A percentile compares a stretch with the other conserved stretches of the same genome.
Evolutionary conservation across 1,140 invertebrate species (phyloP).

Genomic region (Eupristina koningsbergeri): DNA sequence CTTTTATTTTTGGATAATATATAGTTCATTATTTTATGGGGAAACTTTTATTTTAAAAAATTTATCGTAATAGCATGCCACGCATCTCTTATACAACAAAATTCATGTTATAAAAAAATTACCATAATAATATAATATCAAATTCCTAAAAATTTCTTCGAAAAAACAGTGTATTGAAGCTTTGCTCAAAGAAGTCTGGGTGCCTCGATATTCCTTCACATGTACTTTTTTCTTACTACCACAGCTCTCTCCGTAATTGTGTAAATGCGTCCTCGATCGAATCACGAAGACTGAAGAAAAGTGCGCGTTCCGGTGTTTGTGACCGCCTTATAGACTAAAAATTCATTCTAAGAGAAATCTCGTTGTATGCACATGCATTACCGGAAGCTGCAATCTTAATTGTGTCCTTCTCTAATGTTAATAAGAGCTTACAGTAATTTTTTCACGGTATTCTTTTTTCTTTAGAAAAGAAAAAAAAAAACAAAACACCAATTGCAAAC

Average conservation of each 20-base stretch:
- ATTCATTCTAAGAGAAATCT: slow-evolving; percentile 20
- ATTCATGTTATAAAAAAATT: too few relatives aligned
- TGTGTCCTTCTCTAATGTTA: neutral
- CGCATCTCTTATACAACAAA: too few relatives aligned
- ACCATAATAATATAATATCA: too few relatives aligned
- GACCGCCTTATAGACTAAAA: neutral
- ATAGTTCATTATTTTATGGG: too few relatives aligned
- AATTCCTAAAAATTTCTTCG: too few relatives aligned
- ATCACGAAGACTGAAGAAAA: slow-evolving; percentile 25
- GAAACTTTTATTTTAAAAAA: too few relatives aligned
- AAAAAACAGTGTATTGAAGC: neutral
- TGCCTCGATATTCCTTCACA: neutral
- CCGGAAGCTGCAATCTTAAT: neutral
- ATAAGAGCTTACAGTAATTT: neutral
- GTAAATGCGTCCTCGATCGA: slow-evolving; percentile 22
- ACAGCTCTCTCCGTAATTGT: neutral
- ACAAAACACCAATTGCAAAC: too few relatives aligned
- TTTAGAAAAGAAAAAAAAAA: too few relatives aligned
- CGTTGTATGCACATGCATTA: neutral
- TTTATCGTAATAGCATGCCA: too few relatives aligned
- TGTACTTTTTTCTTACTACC: neutral
- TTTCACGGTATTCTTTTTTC: neutral
- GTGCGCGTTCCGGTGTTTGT: neutral
- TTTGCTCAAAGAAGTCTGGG: too few relatives aligned
- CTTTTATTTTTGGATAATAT: too few relatives aligned